Evolutionary conservation across 2,888 invertebrate species (phyloP), one percentile per base, ranked within the genome.

Genomic region (Mellilla xanthometata): DNA sequence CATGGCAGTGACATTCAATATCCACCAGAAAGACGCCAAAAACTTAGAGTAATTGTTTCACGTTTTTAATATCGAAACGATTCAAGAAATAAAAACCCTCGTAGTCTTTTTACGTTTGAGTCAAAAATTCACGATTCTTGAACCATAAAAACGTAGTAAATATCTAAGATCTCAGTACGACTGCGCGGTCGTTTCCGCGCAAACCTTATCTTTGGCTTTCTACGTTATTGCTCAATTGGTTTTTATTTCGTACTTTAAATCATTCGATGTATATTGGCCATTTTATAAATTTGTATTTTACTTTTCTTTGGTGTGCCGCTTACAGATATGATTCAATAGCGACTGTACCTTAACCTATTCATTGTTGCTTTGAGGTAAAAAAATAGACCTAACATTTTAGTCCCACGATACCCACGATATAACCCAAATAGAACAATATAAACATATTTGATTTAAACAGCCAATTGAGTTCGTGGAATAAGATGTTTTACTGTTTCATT

Each of bases 201-300:
- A 39, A 48, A 36, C 47, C 47, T 48, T 48, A 48, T 48, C 47
- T 48, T 42, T 42, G 41, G 32, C 41, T 42, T 46, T 23, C 41
- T 38, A 32, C 26, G 47, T 48, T 48, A 48, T 48, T 38, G 41
- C 47, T 42, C 47, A 48, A 48, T 48, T 48, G 47, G 41, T 48
- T 48, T 48, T 48, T 48, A 48, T 48, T 48, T 48, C 47, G 41
- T 48, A 39, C 47, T 48, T 42, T 42, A 48, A 48, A 48, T 48
- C 41, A 42, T 48, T 42, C 38, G 23, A 42, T 48, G 29, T 48
- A 47, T 41, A 48, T 42, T 38, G 33, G 41, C 3, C 33, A 19
- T 48, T 31, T 33, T 38, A 33, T 29, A 48, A 47, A 42, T 12
- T 8, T 19, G 19, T 19, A 19, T 19, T 47, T 23, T 32, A 13